Base-by-base conservation (phyloP, 1,140 invertebrate genomes). In the Leptinotarsa undecemlineata region DNA sequence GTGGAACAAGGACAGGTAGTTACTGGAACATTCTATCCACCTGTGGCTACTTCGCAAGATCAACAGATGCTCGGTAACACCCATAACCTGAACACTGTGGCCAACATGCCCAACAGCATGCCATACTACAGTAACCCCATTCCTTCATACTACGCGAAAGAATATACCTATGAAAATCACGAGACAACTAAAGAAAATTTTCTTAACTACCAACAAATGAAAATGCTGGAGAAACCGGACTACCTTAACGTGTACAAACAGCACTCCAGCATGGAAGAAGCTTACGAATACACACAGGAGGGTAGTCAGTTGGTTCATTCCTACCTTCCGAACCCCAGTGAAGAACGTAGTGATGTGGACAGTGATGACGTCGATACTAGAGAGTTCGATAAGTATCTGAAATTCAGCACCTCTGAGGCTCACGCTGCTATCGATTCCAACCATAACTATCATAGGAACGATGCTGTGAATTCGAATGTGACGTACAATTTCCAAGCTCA, bases 1-100 rank as follows among this genome's bases (percentile, higher is more conserved):
- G 88, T 93, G 20, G 92, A 93, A 81, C 92, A 93, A 77, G 91
- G 92, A 0, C 92, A 92, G 70, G 88, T 93, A 11, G 90, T 91
- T 0, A 93, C 92, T n/a, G 93, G 93, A 19, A 95, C 93, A 42
- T 95, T 94, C 86, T 95, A 94, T 85, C 93, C 93, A 15, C 93
- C 93, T 1, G 91, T 94, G 1, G 92, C 93, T 1, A 93, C 92
- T 13, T 90, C 91, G 19, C 92, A 93, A 81, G 92, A 94, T 80
- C 91, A 93, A 79, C 89, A 90, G 80, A 80, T 89, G 51, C 80
- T 90, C 11, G 88, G 88, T 48, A 85, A 86, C 0, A 83, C 70
- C n/a, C 79, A 79, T 64, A 79, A 80, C 48, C 69, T 82, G 74
- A 67, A 74, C 68, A 74, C 74, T 42, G 76, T 74, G 5, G 64